Evolutionary conservation across 2,113 vertebrate genomes (phyloP).

Genomic region (Conger conger): DNA sequence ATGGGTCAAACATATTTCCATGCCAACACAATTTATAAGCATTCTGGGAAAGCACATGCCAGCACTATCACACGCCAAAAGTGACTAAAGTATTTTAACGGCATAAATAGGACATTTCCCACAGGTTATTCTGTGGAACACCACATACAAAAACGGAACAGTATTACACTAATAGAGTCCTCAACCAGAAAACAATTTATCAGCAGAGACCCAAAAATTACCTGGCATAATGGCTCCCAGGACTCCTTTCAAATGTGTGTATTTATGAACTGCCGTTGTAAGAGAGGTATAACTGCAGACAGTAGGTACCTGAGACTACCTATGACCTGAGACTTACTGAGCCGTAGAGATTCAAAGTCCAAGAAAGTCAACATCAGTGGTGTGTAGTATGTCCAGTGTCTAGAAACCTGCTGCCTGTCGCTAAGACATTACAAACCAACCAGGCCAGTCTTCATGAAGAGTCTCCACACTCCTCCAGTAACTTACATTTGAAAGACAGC

Average conservation of each 20-base stretch:
- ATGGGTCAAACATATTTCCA: constrained; percentile 5
- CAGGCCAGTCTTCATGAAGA: neutral
- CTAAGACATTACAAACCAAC: neutral
- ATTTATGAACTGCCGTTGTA: constrained; percentile 20
- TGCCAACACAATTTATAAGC: constrained; percentile 25
- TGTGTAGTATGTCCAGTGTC: constrained; percentile 1
- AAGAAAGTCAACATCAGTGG: constrained; percentile 28
- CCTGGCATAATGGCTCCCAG: constrained; percentile 33
- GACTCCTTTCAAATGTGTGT: constrained; percentile 26
- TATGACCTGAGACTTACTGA: constrained; percentile 25
- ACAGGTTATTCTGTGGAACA: constrained; percentile 8
- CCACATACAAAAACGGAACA: constrained; percentile 18
- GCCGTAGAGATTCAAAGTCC: constrained; percentile 32
- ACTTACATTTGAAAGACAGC: neutral
- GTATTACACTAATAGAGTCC: constrained; percentile 18
- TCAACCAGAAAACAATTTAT: constrained; percentile 30
- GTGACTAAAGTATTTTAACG: constrained; percentile 20
- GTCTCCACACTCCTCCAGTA: neutral
- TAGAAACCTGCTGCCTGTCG: neutral
- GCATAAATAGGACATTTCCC: constrained; percentile 22
- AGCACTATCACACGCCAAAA: constrained; percentile 3
- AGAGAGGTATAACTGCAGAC: constrained; percentile 21
- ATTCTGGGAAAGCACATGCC: neutral
- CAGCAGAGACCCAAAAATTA: constrained; percentile 39
- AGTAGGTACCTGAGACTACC: constrained; percentile 31